These are phyloP conservation scores for Drosophila carrolli DNA, from an alignment of 1,140 invertebrate genomes.

Conservation along the genomic window DNA sequence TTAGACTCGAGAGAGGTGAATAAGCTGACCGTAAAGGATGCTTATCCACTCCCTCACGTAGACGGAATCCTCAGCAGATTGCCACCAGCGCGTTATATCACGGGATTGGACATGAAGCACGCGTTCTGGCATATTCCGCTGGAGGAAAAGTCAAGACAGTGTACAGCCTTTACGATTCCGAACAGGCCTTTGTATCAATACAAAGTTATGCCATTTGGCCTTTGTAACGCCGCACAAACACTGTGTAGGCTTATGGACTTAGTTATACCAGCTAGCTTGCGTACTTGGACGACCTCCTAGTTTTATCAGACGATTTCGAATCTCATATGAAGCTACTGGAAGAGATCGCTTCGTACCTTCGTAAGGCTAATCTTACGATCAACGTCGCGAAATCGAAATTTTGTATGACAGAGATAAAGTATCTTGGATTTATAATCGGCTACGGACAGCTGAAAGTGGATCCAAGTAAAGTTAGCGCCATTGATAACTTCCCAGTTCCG, in stretches of 20 bases:
- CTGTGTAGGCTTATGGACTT: slow-evolving; percentile 21
- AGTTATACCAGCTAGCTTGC: slow-evolving; percentile 13
- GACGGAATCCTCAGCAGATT: not conserved
- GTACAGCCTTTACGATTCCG: not conserved
- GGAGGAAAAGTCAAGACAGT: not conserved
- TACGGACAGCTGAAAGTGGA: slow-evolving; percentile 29
- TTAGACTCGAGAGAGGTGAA: not conserved
- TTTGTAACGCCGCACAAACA: no score
- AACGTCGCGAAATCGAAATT: slow-evolving; percentile 1
- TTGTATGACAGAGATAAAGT: slow-evolving; percentile 49
- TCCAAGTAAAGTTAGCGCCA: slow-evolving; percentile 51
- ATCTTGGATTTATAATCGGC: slow-evolving; percentile 41
- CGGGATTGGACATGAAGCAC: not conserved
- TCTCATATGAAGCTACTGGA: slow-evolving; percentile 77
- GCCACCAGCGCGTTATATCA: not conserved
- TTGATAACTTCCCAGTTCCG: slow-evolving; percentile 30
- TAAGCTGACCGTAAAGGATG: not conserved
- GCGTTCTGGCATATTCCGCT: not conserved
- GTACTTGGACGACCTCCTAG: slow-evolving; percentile 85
- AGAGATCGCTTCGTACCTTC: slow-evolving; percentile 9
- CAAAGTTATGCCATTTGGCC: not conserved
- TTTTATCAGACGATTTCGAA: slow-evolving; percentile 78
- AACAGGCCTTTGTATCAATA: not conserved
- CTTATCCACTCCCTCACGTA: not conserved
- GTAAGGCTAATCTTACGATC: slow-evolving; percentile 27